A percentile compares a stretch with the other conserved stretches of the same genome.
phyloP scores from a whole-genome alignment of 2,113 vertebrate genomes.

The Campylorhamphus procurvoides region DNA sequence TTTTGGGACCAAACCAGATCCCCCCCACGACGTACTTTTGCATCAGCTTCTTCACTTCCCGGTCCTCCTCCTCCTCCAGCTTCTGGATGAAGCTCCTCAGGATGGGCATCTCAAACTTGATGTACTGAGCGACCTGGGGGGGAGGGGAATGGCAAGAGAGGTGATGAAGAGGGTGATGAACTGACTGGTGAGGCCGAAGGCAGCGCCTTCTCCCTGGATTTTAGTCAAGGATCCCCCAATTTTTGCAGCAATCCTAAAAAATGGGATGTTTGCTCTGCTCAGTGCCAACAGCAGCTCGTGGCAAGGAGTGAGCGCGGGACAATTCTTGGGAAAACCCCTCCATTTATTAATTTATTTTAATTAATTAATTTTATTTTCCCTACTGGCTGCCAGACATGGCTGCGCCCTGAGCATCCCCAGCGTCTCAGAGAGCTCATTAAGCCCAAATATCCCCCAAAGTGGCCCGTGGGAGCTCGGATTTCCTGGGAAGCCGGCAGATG shows the following conservation, averaged over 20 bases:
- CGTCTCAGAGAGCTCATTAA: accelerated
- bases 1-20: accelerated
- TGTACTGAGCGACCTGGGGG: conserved; percentile 94
- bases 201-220: not conserved
- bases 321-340: accelerated
- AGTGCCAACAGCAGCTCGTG: accelerated
- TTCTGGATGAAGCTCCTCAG: conserved; percentile 96
- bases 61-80: conserved; percentile 93
- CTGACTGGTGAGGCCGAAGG: accelerated
- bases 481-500: not conserved
- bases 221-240: not conserved
- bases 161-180: not conserved
- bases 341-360: not conserved
- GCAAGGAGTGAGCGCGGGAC: accelerated
- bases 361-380: not conserved
- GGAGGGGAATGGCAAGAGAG: not conserved
- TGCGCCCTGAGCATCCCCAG: accelerated
- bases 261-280: accelerated
- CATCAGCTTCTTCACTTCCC: conserved; percentile 92
- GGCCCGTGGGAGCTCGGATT: accelerated
- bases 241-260: not conserved
- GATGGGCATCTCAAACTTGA: conserved; percentile 98
- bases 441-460: accelerated
- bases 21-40: conserved; percentile 73
- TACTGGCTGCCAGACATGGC: accelerated